Evolutionary conservation across 2,888 invertebrate species (phyloP).

Genomic region (Balanococcus diminutus): DNA sequence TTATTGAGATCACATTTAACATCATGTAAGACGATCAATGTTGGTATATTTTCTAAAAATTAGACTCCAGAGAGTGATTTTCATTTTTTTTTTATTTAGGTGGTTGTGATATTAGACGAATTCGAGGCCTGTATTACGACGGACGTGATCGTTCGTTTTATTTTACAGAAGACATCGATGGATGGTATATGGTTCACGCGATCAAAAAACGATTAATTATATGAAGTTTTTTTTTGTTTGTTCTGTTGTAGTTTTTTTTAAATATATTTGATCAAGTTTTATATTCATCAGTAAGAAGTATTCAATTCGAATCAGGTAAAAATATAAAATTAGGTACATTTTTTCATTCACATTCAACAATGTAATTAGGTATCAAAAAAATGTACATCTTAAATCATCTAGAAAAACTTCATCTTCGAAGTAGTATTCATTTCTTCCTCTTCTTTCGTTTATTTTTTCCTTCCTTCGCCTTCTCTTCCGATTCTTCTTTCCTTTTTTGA

Average conservation of each 20-base stretch:
- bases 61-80: not conserved
- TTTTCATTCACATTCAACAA: not conserved
- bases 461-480: not conserved
- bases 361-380: not conserved
- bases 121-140: not conserved
- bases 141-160: not conserved
- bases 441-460: not conserved
- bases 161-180: not conserved
- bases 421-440: not conserved
- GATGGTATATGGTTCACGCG: not conserved
- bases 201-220: not conserved
- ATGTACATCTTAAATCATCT: not conserved
- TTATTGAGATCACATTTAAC: slow-evolving; percentile 2
- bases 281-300: too few species aligned
- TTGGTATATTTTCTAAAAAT: not conserved
- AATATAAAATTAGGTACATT: not conserved
- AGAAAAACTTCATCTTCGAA: not conserved
- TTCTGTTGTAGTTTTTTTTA: not conserved
- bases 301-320: not conserved
- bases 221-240: not conserved
- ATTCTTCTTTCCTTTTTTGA: not conserved
- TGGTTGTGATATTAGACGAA: not conserved
- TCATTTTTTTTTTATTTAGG: slow-evolving; percentile 7
- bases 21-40: not conserved
- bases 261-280: not conserved